Evolutionary conservation across 2,113 vertebrate genomes (phyloP), one percentile per base, ranked within the genome.

Genomic region (Phoxinus phoxinus): DNA sequence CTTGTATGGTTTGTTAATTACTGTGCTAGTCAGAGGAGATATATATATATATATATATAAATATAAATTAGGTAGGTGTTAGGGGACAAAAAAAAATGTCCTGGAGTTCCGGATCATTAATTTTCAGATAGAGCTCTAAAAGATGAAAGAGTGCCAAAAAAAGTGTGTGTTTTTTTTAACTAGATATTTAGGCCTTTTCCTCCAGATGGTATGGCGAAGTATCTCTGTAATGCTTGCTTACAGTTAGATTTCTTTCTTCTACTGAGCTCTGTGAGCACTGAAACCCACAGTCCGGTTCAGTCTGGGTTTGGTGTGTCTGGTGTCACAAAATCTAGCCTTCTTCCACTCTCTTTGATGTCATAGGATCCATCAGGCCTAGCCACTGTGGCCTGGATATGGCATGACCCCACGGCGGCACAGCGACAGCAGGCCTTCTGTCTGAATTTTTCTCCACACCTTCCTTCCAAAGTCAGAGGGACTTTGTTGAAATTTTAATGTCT

Each of bases 401-500:
- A 58, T 65, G 85, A 87, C 83, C 86, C 63, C 19, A 81, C 85
- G 89, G 84, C 53, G 17, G 4, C 61, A 48, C 15, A 48, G 25
- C 11, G 73, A 87, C 87, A 87, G 32, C 74, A 56, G 30, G 85
- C 84, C 86, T 86, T 89, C 87, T 69, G 85, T 89, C 86, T 89
- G 84, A 91, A 91, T 93, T 92, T 92, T 90, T 91, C 78, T 58
- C 89, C 87, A 82, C 85, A 90, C 88, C 87, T 93, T 72, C 86
- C 48, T 87, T 90, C 86, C 87, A 89, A 92, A 85, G 91, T 89
- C 90, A 58, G 85, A 92, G 87, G 65, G 91, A 91, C 91, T 94
- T 92, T 93, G 91, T 91, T 94, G 91, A 93, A 94, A 93, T 92
- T 92, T 94, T 94, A 92, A 95, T 94, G 92, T 85, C 87, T 91